Evolutionary conservation across 2,797 vertebrate species (phyloP).

Genomic region (Syngnathus acus): DNA sequence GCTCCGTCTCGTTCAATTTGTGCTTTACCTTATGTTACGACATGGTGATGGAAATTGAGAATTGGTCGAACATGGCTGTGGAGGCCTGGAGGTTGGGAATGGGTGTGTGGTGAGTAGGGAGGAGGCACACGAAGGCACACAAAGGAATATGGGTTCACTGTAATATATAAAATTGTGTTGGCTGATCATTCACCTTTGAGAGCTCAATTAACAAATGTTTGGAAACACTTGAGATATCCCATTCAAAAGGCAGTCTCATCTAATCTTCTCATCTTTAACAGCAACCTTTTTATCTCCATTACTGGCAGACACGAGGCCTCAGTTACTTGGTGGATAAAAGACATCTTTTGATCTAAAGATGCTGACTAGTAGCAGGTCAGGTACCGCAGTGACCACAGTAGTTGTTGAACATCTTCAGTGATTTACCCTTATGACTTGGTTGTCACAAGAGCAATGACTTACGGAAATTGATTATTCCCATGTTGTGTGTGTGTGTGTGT

Average conservation of each 20-base stretch:
- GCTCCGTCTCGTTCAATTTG: too few relatives aligned
- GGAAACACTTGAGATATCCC: slow-evolving; percentile 14
- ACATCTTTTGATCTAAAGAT: slow-evolving; percentile 52
- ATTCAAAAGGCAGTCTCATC: slow-evolving; percentile 37
- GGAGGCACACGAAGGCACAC: too few relatives aligned
- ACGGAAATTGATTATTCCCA: slow-evolving; percentile 34
- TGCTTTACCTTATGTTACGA: too few relatives aligned
- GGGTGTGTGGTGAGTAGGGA: too few relatives aligned
- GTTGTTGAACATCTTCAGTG: slow-evolving; percentile 38
- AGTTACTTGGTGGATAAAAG: slow-evolving; percentile 36
- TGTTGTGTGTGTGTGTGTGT: slow-evolving; percentile 40
- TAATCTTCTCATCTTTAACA: slow-evolving; percentile 38
- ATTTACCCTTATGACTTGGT: slow-evolving; percentile 51
- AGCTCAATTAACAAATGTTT: background rate
- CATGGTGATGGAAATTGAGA: too few relatives aligned
- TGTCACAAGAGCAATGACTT: slow-evolving; percentile 38
- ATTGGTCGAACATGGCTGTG: too few relatives aligned
- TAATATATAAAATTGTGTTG: background rate
- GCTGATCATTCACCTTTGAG: background rate
- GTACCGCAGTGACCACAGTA: slow-evolving; percentile 18
- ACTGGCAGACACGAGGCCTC: slow-evolving; percentile 48
- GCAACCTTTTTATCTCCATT: slow-evolving; percentile 57
- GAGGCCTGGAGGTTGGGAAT: too few relatives aligned
- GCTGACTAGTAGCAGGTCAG: slow-evolving; percentile 18
- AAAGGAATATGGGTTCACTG: background rate